Percentiles rank a stretch among this genome's conserved stretches.
phyloP scores from a whole-genome alignment of 2,113 vertebrate species.

The Cyrtonyx montezumae region DNA sequence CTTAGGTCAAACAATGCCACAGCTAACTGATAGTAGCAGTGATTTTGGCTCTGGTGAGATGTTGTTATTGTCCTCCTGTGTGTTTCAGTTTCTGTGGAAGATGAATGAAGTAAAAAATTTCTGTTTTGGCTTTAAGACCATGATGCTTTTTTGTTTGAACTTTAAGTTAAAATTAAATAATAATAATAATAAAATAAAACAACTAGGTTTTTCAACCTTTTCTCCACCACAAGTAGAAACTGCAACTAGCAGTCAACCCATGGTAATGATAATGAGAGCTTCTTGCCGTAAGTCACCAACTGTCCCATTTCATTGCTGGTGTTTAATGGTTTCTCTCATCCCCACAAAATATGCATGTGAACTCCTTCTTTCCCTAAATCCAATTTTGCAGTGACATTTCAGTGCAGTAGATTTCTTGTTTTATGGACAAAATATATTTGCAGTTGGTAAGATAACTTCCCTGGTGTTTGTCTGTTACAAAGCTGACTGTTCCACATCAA shows the following conservation, averaged over 20 bases:
- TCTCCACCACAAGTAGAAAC: too few relatives aligned
- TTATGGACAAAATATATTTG: background rate
- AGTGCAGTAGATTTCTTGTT: background rate
- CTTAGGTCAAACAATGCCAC: background rate
- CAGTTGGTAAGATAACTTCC: background rate
- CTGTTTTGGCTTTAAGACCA: background rate
- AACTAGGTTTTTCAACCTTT: too few relatives aligned
- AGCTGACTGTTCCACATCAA: background rate
- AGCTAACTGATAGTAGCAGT: background rate
- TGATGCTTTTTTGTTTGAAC: background rate
- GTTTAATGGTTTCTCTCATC: background rate
- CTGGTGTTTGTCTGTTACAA: background rate
- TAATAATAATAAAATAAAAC: background rate
- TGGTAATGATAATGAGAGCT: background rate
- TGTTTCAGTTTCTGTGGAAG: conserved; percentile 10
- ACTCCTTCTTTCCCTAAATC: background rate
- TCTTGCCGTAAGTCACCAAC: background rate
- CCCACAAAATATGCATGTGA: background rate
- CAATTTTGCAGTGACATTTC: background rate
- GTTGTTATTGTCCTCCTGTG: background rate
- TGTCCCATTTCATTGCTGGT: background rate
- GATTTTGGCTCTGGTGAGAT: background rate
- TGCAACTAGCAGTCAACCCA: background rate
- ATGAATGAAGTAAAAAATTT: background rate
- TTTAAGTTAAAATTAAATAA: background rate